A percentile compares a stretch with the other conserved stretches of the same genome.
Conservation (phyloP, 2,113 vertebrate genomes). For the Muntiacus reevesi region DNA sequence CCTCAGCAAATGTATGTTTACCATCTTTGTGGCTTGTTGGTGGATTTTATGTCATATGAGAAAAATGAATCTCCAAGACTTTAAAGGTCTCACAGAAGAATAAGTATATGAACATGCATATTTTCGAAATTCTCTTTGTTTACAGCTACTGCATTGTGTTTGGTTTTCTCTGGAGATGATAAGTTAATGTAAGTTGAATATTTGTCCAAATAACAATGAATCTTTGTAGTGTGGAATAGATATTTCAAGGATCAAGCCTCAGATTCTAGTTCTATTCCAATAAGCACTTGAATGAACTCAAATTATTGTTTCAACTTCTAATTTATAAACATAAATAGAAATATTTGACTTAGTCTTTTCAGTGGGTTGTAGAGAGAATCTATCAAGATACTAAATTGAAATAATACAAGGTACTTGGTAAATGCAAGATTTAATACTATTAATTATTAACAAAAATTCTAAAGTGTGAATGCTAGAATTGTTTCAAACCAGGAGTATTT, state of each 20-base stretch:
- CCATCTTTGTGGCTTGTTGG: neutral
- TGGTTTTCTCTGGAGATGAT: conserved; percentile 13
- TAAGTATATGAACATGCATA: neutral
- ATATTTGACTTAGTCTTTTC: neutral
- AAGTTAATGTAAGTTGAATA: neutral
- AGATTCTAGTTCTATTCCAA: neutral
- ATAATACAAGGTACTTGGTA: neutral
- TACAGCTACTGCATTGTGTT: neutral
- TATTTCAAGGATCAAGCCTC: neutral
- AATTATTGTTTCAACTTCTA: neutral
- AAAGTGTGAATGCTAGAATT: neutral
- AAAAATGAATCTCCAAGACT: conserved; percentile 15
- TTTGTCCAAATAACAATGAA: neutral
- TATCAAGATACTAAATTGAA: neutral
- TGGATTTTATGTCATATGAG: conserved; percentile 10
- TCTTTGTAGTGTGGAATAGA: neutral
- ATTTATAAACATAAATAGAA: conserved; percentile 16
- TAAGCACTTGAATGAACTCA: neutral
- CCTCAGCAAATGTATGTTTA: neutral
- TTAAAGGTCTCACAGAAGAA: neutral
- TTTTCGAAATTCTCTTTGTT: conserved; percentile 18
- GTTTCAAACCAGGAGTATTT: neutral
- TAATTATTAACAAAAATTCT: neutral
- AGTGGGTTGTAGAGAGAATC: neutral
- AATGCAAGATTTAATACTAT: neutral